Conservation (phyloP, 2,113 vertebrate species). For the Ornithorhynchus anatinus region DNA sequence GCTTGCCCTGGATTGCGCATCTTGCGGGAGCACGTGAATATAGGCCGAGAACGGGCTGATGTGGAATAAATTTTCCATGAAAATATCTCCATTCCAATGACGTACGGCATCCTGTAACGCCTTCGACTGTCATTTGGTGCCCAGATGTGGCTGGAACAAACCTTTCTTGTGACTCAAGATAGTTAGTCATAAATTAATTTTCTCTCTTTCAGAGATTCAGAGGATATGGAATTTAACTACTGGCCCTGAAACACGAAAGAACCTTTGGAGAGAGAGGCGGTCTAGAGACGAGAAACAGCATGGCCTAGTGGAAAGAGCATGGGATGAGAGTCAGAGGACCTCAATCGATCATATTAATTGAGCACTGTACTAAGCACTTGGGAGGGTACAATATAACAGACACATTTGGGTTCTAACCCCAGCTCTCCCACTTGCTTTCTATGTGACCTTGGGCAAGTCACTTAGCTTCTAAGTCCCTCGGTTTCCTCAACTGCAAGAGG, state of each 20-base stretch:
- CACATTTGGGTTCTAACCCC: too few relatives aligned
- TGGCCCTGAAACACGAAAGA: conserved; percentile 12
- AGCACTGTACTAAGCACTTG: too few relatives aligned
- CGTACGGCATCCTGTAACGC: conserved; percentile 56
- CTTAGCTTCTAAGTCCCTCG: too few relatives aligned
- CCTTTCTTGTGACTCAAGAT: conserved; percentile 17
- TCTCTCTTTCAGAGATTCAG: not conserved
- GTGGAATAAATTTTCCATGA: conserved; percentile 30
- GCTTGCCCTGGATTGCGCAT: not conserved
- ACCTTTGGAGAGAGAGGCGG: not conserved
- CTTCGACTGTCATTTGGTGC: conserved; percentile 66
- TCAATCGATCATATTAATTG: too few relatives aligned
- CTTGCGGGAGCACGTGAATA: conserved; percentile 20
- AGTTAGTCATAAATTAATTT: conserved; percentile 45
- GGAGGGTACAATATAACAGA: too few relatives aligned
- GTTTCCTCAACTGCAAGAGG: too few relatives aligned
- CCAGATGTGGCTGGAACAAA: conserved; percentile 57
- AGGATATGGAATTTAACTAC: conserved; percentile 16
- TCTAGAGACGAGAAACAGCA: too few relatives aligned
- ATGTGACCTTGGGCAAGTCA: too few relatives aligned
- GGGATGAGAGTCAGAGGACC: too few relatives aligned
- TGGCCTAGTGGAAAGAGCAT: too few relatives aligned
- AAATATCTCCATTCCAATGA: conserved; percentile 34
- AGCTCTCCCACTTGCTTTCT: too few relatives aligned
- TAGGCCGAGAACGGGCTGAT: conserved; percentile 16